Conservation (phyloP, 2,888 invertebrate species). For the Artemia sinica region DNA sequence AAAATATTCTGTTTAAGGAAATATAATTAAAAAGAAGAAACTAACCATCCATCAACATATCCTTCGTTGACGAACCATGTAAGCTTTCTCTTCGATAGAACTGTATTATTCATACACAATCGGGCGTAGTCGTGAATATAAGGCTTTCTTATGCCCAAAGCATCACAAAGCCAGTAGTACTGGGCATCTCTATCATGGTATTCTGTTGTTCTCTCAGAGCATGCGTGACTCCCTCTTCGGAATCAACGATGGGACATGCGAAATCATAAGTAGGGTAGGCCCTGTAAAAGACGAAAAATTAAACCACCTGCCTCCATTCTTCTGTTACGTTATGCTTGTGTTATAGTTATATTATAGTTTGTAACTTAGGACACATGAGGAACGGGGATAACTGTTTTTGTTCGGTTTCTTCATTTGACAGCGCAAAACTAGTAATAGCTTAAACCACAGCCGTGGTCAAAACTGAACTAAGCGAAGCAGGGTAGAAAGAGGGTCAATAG, state of each 20-base stretch:
- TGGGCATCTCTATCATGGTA: constrained; percentile 96
- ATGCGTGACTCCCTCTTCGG: constrained; percentile 91
- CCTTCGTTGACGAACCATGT: constrained; percentile 95
- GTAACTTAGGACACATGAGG: too few relatives aligned
- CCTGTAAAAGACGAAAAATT: constrained; percentile 37
- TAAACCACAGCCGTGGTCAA: too few relatives aligned
- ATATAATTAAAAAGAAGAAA: constrained; percentile 19
- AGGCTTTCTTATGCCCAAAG: constrained; percentile 65
- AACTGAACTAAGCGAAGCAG: too few relatives aligned
- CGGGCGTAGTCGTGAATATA: constrained; percentile 92
- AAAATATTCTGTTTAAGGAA: too few relatives aligned
- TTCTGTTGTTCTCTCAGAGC: constrained; percentile 91
- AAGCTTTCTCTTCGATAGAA: constrained; percentile 86
- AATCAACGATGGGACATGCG: constrained; percentile 97
- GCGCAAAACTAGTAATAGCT: too few relatives aligned
- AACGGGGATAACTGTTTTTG: too few relatives aligned
- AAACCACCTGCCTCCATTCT: neutral
- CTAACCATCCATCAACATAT: constrained; percentile 84
- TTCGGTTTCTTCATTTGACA: too few relatives aligned
- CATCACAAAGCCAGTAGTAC: constrained; percentile 91
- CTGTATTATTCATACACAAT: constrained; percentile 93
- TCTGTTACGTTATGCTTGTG: too few relatives aligned
- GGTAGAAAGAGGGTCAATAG: too few relatives aligned
- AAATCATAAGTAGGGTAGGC: constrained; percentile 99
- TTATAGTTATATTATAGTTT: too few relatives aligned